phyloP scores from a whole-genome alignment of 1,140 invertebrate genomes.

The Trachymyrmex cornetzi region DNA sequence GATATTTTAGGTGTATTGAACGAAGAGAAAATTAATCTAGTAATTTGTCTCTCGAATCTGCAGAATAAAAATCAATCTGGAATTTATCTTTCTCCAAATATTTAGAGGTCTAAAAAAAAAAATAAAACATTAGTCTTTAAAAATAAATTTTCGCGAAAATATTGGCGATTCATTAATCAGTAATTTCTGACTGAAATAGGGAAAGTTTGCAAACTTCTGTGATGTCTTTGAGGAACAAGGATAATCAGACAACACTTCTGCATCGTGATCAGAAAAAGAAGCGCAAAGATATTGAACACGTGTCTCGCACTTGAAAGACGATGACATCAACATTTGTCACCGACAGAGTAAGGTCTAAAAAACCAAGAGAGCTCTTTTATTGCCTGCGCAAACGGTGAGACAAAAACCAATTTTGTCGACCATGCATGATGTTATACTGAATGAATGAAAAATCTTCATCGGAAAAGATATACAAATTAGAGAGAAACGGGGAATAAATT shows the following conservation, averaged over 20 bases:
- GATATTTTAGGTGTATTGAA: neutral
- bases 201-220: conserved; percentile 1
- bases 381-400: too few species aligned
- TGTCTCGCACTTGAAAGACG: conserved; percentile 66
- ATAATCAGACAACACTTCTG: conserved; percentile 6
- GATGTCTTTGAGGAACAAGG: conserved; percentile 12
- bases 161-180: neutral
- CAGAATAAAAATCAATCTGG: neutral
- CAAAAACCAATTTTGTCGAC: conserved; percentile 15
- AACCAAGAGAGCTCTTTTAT: conserved; percentile 42
- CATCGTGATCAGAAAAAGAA: conserved; percentile 15
- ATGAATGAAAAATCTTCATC: neutral
- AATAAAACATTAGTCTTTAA: neutral
- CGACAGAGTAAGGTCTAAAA: conserved; percentile 30
- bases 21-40: neutral
- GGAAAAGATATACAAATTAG: too few species aligned
- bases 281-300: conserved; percentile 31
- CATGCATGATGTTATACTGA: neutral
- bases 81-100: conserved; percentile 1
- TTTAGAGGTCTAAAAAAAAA: neutral
- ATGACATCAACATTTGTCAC: conserved; percentile 78
- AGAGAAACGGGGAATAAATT: neutral
- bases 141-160: neutral
- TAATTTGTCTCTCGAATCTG: neutral
- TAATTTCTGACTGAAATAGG: neutral